Conservation (phyloP, 2,888 invertebrate genomes). For the Meteorus cinctellus region DNA sequence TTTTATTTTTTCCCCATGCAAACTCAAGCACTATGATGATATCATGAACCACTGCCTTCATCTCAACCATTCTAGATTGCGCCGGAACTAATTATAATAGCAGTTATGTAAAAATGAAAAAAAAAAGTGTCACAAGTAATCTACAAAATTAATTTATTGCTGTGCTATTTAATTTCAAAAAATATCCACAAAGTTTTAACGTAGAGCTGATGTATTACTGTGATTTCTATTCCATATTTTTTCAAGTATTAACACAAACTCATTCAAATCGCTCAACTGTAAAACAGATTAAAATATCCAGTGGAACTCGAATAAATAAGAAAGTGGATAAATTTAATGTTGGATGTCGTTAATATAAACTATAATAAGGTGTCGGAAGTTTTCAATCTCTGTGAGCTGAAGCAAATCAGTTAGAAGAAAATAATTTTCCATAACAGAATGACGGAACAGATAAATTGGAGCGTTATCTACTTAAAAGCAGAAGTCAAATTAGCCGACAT, state of each 20-base stretch:
- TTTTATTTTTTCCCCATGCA: background rate
- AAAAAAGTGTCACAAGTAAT: background rate
- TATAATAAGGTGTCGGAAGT: too few species aligned
- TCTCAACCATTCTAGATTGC: background rate
- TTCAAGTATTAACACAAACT: background rate
- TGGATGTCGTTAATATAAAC: too few species aligned
- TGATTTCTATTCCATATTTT: background rate
- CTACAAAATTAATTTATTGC: background rate
- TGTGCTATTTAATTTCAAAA: background rate
- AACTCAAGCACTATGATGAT: background rate
- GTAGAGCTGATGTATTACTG: background rate
- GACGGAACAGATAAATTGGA: too few species aligned
- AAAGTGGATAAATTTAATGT: too few species aligned
- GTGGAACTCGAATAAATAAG: too few species aligned
- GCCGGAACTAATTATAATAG: background rate
- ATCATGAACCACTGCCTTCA: background rate
- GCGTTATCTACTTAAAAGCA: too few species aligned
- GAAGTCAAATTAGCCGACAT: too few species aligned
- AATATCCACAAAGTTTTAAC: background rate
- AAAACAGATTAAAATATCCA: background rate
- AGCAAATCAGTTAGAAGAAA: too few species aligned
- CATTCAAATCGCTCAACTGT: background rate
- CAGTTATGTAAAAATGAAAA: background rate
- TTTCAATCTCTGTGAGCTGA: too few species aligned
- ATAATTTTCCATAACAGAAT: too few species aligned